A percentile compares a stretch with the other conserved stretches of the same genome.
Evolutionary conservation across 2,888 invertebrate species (phyloP).

Genomic region (Pristionchus exspectatus): DNA sequence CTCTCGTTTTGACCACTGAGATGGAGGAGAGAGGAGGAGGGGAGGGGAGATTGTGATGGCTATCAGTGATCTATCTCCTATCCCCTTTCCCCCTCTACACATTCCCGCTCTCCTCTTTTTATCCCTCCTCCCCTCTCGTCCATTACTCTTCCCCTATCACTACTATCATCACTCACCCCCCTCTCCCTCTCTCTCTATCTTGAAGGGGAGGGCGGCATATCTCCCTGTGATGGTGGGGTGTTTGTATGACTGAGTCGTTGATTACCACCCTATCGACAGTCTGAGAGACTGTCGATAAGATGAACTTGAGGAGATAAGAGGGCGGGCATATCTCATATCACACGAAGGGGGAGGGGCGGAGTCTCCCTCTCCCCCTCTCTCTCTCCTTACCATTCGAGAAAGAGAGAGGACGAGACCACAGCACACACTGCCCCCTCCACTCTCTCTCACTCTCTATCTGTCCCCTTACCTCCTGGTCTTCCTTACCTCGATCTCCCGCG

Average conservation of each 20-base stretch:
- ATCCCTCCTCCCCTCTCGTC: not conserved
- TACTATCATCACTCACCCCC: not conserved
- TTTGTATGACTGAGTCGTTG: constrained; percentile 4
- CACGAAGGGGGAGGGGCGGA: constrained; percentile 23
- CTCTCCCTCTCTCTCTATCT: not conserved
- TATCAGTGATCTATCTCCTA: not conserved
- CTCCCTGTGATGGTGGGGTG: not conserved
- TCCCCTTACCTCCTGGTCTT: not conserved
- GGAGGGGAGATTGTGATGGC: not conserved
- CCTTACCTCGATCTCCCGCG: constrained; percentile 8
- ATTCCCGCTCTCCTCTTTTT: not conserved
- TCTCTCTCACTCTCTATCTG: not conserved
- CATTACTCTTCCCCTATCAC: constrained; percentile 5
- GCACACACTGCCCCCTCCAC: not conserved
- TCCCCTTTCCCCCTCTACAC: not conserved
- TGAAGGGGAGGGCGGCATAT: not conserved
- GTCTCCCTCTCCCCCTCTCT: not conserved
- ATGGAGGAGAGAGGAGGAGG: not conserved
- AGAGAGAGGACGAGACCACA: not conserved
- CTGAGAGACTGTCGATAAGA: constrained; percentile 23
- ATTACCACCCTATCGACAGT: constrained; percentile 1
- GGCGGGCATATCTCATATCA: constrained; percentile 29
- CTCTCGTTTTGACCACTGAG: not conserved
- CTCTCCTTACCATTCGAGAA: not conserved
- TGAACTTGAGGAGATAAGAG: not conserved